Evolutionary conservation across 2,797 vertebrate species (phyloP).

Genomic region (Lepus townsendii): DNA sequence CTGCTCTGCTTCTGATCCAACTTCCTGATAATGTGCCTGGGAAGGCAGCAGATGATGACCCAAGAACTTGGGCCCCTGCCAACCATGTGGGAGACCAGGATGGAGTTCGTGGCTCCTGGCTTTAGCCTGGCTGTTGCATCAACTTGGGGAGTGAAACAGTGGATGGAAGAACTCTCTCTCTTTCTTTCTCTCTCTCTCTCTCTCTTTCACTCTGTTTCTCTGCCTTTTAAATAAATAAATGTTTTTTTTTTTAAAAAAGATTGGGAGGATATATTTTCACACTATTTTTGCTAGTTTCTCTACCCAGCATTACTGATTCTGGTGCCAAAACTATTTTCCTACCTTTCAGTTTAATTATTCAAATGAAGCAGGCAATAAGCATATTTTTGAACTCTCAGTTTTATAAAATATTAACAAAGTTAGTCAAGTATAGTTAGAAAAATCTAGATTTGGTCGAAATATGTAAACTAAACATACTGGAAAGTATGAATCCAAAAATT

Average conservation of each 20-base stretch:
- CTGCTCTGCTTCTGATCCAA: too few species aligned
- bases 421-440: slow-evolving; percentile 23
- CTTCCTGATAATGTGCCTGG: too few species aligned
- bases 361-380: not conserved
- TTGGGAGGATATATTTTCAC: slow-evolving; percentile 11
- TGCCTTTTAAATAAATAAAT: too few species aligned
- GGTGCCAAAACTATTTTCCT: not conserved
- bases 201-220: too few species aligned
- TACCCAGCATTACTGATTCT: not conserved
- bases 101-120: too few species aligned
- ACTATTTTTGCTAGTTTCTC: slow-evolving; percentile 14
- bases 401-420: slow-evolving; percentile 52
- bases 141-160: too few species aligned
- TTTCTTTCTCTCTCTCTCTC: too few species aligned
- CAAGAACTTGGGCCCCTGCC: too few species aligned
- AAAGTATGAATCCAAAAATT: slow-evolving; percentile 66
- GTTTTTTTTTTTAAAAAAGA: not conserved
- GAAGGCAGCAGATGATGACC: too few species aligned
- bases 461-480: slow-evolving; percentile 34
- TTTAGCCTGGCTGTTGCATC: too few species aligned
- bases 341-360: slow-evolving; percentile 41
- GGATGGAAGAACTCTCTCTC: too few species aligned
- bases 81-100: too few species aligned
- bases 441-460: slow-evolving; percentile 65
- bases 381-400: slow-evolving; percentile 50